Conservation (phyloP, 2,797 vertebrate species). For the Taeniopygia guttata region DNA sequence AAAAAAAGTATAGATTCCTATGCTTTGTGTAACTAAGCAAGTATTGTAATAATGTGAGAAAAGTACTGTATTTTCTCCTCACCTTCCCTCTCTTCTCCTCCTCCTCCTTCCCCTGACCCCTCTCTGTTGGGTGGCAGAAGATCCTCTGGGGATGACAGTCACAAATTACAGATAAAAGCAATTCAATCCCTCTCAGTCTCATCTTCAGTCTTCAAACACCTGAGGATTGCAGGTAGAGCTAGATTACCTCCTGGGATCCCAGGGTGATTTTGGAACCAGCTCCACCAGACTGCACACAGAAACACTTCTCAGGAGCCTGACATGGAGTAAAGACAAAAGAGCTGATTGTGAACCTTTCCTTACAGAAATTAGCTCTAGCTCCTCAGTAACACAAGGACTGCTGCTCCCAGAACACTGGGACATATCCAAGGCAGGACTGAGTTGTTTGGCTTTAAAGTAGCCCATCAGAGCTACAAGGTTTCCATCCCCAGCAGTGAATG, state of each 20-base stretch:
- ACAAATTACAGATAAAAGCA: not conserved
- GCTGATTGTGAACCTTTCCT: not conserved
- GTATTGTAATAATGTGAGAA: not conserved
- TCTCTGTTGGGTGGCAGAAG: not conserved
- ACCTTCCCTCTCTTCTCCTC: not conserved
- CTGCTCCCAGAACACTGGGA: not conserved
- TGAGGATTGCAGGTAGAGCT: not conserved
- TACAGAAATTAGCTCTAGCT: not conserved
- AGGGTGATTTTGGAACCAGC: not conserved
- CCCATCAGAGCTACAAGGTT: not conserved
- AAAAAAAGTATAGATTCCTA: not conserved
- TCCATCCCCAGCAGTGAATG: not conserved
- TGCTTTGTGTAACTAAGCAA: not conserved
- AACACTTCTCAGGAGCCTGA: not conserved
- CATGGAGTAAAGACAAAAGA: not conserved
- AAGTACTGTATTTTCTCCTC: not conserved
- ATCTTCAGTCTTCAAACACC: not conserved
- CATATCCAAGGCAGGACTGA: not conserved
- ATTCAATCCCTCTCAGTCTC: not conserved
- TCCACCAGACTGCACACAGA: not conserved
- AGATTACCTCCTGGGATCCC: not conserved
- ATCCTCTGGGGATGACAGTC: not conserved
- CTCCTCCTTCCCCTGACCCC: not conserved
- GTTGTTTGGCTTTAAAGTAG: not conserved
- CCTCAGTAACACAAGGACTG: not conserved